Evolutionary conservation across 2,888 invertebrate species (phyloP).

Genomic region (Clunio marinus): DNA sequence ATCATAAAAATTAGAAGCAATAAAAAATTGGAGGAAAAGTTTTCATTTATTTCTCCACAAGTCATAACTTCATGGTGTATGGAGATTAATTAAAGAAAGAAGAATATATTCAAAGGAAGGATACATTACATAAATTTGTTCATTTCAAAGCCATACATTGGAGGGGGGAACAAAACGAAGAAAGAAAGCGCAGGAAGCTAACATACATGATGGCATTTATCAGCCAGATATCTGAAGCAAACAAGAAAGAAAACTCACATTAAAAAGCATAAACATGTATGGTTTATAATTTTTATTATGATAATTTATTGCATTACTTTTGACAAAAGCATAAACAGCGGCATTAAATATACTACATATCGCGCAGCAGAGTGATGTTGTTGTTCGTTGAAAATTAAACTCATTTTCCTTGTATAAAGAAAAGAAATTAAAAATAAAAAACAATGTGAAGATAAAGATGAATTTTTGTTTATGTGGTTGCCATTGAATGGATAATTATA

Average conservation of each 20-base stretch:
- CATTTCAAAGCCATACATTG: neutral
- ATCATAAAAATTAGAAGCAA: neutral
- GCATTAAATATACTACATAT: slow-evolving; percentile 22
- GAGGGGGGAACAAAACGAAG: neutral
- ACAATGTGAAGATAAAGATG: no score
- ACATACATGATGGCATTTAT: slow-evolving; percentile 34
- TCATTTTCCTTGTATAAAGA: neutral
- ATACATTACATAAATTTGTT: neutral
- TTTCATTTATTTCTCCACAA: neutral
- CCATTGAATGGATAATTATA: no score
- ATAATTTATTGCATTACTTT: slow-evolving; percentile 39
- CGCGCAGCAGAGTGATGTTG: neutral
- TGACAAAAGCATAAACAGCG: slow-evolving; percentile 36
- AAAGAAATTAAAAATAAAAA: no score
- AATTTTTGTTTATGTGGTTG: no score
- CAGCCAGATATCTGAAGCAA: slow-evolving; percentile 30
- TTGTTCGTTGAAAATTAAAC: neutral
- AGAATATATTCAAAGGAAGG: neutral
- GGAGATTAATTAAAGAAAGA: slow-evolving; percentile 32
- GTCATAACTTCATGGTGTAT: slow-evolving; percentile 17
- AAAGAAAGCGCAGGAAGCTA: slow-evolving; percentile 13
- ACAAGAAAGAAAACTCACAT: slow-evolving; percentile 30
- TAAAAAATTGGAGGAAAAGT: neutral
- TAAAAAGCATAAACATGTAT: slow-evolving; percentile 38
- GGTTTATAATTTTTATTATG: slow-evolving; percentile 37